phyloP scores from a whole-genome alignment of 1,140 invertebrate genomes.

The Drosophila pachea region DNA sequence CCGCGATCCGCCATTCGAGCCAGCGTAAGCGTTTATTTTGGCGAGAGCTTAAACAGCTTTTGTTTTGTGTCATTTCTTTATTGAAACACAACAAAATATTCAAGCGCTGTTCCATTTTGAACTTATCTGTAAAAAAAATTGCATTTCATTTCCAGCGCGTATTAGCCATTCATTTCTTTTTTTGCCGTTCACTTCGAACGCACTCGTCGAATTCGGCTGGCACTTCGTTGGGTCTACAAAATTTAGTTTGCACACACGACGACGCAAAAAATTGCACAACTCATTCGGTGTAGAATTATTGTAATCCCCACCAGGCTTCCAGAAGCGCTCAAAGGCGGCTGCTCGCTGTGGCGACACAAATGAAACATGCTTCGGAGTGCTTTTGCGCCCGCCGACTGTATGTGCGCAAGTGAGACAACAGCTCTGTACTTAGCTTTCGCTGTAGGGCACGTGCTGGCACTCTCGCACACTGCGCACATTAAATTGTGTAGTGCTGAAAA shows the following conservation, averaged over 20 bases:
- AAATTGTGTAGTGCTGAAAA: conserved; percentile 22
- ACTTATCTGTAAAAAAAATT: conserved; percentile 17
- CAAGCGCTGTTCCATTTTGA: conserved; percentile 18
- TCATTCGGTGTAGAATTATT: conserved; percentile 77
- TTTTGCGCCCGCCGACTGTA: conserved; percentile 40
- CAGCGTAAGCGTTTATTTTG: conserved; percentile 56
- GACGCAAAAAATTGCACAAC: conserved; percentile 68
- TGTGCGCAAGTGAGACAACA: conserved; percentile 33
- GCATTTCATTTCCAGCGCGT: neutral
- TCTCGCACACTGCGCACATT: conserved; percentile 7
- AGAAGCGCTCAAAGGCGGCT: conserved; percentile 12
- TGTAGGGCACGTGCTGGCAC: neutral
- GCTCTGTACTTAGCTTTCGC: conserved; percentile 41
- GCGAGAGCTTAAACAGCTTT: conserved; percentile 69
- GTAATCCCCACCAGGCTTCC: conserved; percentile 69
- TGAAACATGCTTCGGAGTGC: conserved; percentile 41
- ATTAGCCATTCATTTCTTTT: neutral
- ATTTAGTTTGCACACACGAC: conserved; percentile 38
- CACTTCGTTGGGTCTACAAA: conserved; percentile 64
- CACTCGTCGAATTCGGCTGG: conserved; percentile 32
- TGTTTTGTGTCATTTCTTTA: conserved; percentile 23
- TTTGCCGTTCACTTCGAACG: conserved; percentile 1
- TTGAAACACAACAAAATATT: neutral
- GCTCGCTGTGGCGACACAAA: neutral
- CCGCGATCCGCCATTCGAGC: conserved; percentile 54